phyloP scores from a whole-genome alignment of 2,888 invertebrate species.

The Ecdyonurus torrentis region DNA sequence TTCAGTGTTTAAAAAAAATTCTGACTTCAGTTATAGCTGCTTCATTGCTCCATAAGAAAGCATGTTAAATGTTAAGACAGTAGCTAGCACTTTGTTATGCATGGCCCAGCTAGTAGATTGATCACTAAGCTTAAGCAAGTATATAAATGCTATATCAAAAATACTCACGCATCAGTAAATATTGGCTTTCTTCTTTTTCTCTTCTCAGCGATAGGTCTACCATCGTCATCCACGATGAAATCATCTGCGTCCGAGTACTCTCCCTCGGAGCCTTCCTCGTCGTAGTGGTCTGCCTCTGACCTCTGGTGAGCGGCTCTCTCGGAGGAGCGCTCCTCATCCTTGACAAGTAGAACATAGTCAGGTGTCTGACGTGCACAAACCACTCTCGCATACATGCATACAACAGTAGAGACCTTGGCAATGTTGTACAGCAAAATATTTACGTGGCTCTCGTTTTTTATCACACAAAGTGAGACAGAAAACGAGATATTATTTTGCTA shows the following conservation, averaged over 20 bases:
- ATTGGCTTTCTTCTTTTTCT: slow-evolving; percentile 64
- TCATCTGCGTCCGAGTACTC: slow-evolving; percentile 75
- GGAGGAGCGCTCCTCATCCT: slow-evolving; percentile 67
- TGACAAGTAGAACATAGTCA: background rate
- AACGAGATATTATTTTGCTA: too few species aligned
- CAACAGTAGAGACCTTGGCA: background rate
- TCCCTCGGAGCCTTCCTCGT: slow-evolving; percentile 60
- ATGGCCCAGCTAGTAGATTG: too few species aligned
- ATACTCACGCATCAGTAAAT: slow-evolving; percentile 75
- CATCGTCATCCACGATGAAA: slow-evolving; percentile 96
- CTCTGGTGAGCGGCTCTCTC: slow-evolving; percentile 45
- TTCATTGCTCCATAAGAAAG: too few species aligned
- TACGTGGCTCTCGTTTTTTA: background rate
- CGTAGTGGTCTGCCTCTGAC: slow-evolving; percentile 46
- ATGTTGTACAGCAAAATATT: background rate
- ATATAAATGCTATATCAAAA: too few species aligned
- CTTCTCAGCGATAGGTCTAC: slow-evolving; percentile 66
- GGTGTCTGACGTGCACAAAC: background rate
- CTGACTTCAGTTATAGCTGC: too few species aligned
- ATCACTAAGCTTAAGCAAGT: too few species aligned
- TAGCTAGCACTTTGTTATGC: too few species aligned
- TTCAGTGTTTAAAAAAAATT: too few species aligned
- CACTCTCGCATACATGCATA: background rate
- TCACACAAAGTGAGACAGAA: background rate
- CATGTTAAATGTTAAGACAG: too few species aligned